phyloP scores from a whole-genome alignment of 2,113 vertebrate species.

The Bujurquina vittata region DNA sequence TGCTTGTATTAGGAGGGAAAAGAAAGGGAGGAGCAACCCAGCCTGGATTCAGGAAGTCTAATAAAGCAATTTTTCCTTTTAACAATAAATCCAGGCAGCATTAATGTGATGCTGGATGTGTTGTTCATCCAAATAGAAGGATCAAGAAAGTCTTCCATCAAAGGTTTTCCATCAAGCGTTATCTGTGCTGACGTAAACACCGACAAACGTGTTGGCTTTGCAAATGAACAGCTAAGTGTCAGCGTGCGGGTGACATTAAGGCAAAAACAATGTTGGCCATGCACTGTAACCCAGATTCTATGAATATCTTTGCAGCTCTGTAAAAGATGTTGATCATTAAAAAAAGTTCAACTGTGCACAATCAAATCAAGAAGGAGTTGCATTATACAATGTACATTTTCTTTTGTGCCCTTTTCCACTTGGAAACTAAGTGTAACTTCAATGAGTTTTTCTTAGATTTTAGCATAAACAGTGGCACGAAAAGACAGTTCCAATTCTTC shows the following conservation, averaged over 20 bases:
- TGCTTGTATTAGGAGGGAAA: background rate
- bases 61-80: background rate
- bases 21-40: background rate
- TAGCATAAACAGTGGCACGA: background rate
- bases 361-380: background rate
- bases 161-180: background rate
- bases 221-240: accelerated
- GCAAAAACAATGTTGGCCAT: background rate
- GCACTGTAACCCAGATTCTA: background rate
- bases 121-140: background rate
- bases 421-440: too few relatives aligned
- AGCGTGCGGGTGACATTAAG: background rate
- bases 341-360: background rate
- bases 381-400: background rate
- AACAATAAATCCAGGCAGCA: background rate
- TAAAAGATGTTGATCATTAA: background rate
- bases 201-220: background rate
- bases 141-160: background rate
- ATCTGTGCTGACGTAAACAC: background rate
- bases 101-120: background rate
- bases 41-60: background rate
- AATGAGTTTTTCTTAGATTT: background rate
- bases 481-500: background rate
- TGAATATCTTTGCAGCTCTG: background rate
- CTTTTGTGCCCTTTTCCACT: too few relatives aligned